Evolutionary conservation across 2,888 invertebrate genomes (phyloP), one percentile per base, ranked within the genome.

Genomic region (Caenorhabditis macrosperma): DNA sequence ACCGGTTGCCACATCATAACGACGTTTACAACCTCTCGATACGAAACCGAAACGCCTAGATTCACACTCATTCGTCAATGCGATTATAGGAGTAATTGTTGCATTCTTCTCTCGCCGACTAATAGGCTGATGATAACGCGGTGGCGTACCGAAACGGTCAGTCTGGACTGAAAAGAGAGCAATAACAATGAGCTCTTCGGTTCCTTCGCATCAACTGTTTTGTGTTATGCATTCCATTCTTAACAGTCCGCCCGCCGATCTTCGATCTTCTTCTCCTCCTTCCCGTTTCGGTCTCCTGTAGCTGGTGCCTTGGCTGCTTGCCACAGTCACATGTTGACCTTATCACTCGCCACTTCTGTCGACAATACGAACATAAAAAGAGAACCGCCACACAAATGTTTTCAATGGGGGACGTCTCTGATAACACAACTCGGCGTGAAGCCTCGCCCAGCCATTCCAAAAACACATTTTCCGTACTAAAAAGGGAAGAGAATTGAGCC

Each of bases 301-400:
- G 22, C 33, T 52, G n/a, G 44, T 20, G 24, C 41, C 60, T 22
- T 52, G 52, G 46, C 20, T 52, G 22, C 55, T 57, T 71, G 71
- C 63, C 71, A 54, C 60, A 41, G 60, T 61, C 61, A 63, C 44
- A 63, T 71, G 54, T 71, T 71, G 61, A 63, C 61, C 71, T 71
- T 71, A 71, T 71, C 71, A 63, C 22, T 52, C 68, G 9, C 15
- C 22, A 35, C 44, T 28, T 48, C 38, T 7, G 46, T 59, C 60
- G 52, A 72, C 63, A 72, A 72, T 64, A 72, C 48, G 72, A 57
- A 64, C 63, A 72, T 72, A 72, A 72, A 72, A 72, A 33, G 35
- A 28, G 48, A n/a, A 48, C 17, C 22, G 17, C 24, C 52, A 63
- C 26, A 26, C 17, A 20, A 50, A 63, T 55, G 38, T 66, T 52